Percentiles rank a stretch among this genome's conserved stretches.
These are phyloP conservation scores for Poecilobothrus nobilitatus DNA, from an alignment of 2,888 invertebrate species.

Conservation along the genomic window DNA sequence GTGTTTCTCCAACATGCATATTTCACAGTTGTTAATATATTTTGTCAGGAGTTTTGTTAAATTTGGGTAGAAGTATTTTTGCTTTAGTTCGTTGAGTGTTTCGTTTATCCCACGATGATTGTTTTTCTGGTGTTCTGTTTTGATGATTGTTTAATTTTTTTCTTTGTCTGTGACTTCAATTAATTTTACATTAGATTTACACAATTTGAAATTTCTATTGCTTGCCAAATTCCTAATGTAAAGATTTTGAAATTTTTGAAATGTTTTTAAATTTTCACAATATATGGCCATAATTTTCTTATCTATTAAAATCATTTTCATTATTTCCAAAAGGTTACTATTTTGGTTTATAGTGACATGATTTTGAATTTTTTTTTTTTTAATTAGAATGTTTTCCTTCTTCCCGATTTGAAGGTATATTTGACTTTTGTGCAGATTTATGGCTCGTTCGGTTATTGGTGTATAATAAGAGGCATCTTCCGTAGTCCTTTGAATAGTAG, in stretches of 20 bases:
- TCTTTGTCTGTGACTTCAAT: conserved; percentile 21
- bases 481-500: conserved; percentile 12
- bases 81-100: conserved; percentile 12
- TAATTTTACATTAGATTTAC: conserved; percentile 15
- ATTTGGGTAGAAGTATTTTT: conserved; percentile 5
- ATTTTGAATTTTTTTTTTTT: conserved; percentile 12
- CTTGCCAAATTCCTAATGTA: conserved; percentile 17
- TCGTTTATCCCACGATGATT: conserved; percentile 15
- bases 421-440: not conserved
- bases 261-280: conserved; percentile 14
- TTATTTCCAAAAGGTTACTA: conserved; percentile 9
- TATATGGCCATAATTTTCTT: conserved; percentile 8
- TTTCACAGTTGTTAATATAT: conserved; percentile 7
- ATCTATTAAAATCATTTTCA: not conserved
- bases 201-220: conserved; percentile 14
- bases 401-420: conserved; percentile 13
- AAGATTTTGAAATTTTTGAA: conserved; percentile 17
- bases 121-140: conserved; percentile 12
- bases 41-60: no score
- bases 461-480: not conserved
- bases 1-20: conserved; percentile 11
- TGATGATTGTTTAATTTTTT: conserved; percentile 10
- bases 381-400: conserved; percentile 8
- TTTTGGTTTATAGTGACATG: conserved; percentile 9
- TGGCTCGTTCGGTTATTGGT: conserved; percentile 10